These are phyloP conservation scores for Epinotia brunnichana DNA, from an alignment of 2,888 invertebrate genomes.

Conservation along the genomic window DNA sequence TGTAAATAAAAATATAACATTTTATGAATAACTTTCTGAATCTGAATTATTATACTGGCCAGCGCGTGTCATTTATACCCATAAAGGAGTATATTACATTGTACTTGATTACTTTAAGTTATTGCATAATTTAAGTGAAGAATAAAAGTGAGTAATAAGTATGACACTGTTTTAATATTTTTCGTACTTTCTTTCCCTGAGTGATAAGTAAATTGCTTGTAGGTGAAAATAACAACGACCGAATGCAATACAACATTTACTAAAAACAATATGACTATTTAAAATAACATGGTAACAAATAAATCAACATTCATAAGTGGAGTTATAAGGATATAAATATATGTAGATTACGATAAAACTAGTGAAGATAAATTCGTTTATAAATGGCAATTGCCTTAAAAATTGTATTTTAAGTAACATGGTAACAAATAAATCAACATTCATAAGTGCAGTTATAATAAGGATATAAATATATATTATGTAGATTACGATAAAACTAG, in stretches of 20 bases:
- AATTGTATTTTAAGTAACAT: no score
- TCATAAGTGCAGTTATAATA: slow-evolving; percentile 6
- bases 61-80: no score
- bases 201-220: not conserved
- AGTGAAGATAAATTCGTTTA: slow-evolving; percentile 18
- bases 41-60: no score
- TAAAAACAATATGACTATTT: not conserved
- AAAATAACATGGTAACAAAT: slow-evolving; percentile 19
- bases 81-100: no score
- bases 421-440: slow-evolving; percentile 22
- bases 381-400: not conserved
- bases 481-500: not conserved
- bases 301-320: slow-evolving; percentile 15
- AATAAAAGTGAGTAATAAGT: slow-evolving; percentile 6
- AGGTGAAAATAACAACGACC: not conserved
- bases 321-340: not conserved
- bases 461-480: not conserved
- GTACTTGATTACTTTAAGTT: not conserved
- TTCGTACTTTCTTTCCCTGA: not conserved
- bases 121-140: slow-evolving; percentile 7
- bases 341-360: not conserved
- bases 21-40: no score
- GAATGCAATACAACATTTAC: slow-evolving; percentile 2
- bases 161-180: not conserved
- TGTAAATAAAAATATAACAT: no score